phyloP scores from a whole-genome alignment of 2,888 invertebrate species.

The Diarsia dahlii region DNA sequence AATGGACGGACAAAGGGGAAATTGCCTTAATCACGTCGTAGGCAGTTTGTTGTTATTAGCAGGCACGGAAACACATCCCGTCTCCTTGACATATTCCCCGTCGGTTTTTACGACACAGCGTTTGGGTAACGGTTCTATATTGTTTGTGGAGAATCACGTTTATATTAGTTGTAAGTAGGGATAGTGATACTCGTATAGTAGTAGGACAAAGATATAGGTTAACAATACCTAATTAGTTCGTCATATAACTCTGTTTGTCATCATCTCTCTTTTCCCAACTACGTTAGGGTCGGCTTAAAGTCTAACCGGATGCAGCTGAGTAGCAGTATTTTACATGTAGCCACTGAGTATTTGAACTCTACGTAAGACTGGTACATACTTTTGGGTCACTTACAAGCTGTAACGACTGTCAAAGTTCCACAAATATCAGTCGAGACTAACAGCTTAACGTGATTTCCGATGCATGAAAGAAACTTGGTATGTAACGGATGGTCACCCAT shows the following conservation, averaged over 20 bases:
- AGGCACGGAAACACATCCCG: constrained; percentile 37
- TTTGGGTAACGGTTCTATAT: not conserved
- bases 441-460: not conserved
- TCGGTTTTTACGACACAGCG: constrained; percentile 29
- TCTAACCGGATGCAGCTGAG: not conserved
- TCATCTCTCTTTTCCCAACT: not conserved
- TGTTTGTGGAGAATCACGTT: not conserved
- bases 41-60: constrained; percentile 54
- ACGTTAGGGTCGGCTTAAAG: not conserved
- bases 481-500: not conserved
- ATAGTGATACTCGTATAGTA: not conserved
- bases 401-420: not conserved
- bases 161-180: not conserved
- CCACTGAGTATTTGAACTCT: no score
- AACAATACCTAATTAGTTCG: no score
- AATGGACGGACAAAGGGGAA: constrained; percentile 40
- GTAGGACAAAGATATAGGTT: no score
- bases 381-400: no score
- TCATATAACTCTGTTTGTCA: not conserved
- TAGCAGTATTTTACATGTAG: not conserved
- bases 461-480: not conserved
- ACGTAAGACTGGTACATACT: no score
- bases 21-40: constrained; percentile 51
- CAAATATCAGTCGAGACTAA: not conserved
- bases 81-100: constrained; percentile 37